Percentiles rank a stretch among this genome's conserved stretches.
These are phyloP conservation scores for Himantopus leucocephalus DNA, from an alignment of 2,113 vertebrate genomes.

Conservation along the genomic window DNA sequence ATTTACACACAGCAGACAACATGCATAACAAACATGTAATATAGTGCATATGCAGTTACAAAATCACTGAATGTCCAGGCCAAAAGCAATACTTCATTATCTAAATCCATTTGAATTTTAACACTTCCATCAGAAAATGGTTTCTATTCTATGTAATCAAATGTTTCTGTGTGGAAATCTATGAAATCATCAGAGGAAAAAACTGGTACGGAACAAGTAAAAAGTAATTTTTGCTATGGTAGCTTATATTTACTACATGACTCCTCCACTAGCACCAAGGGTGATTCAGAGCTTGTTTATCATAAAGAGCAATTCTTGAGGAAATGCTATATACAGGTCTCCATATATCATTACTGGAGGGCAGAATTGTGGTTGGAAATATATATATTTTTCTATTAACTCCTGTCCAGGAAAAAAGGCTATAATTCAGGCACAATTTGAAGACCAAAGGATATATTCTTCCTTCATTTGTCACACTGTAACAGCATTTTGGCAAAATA, in stretches of 20 bases:
- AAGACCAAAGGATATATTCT: neutral
- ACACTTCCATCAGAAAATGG: neutral
- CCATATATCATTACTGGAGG: neutral
- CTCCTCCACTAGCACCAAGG: rapidly evolving
- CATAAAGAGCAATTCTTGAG: neutral
- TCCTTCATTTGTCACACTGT: neutral
- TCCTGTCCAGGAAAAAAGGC: neutral
- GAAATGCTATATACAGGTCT: neutral
- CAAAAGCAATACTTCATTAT: neutral
- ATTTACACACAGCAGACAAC: neutral
- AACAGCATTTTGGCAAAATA: neutral
- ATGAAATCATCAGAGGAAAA: neutral
- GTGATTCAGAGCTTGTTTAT: neutral
- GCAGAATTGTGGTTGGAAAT: neutral
- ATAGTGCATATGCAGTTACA: neutral
- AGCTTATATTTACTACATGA: neutral
- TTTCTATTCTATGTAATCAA: neutral
- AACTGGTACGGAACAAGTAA: rapidly evolving
- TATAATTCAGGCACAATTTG: neutral
- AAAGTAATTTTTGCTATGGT: neutral
- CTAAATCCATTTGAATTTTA: neutral
- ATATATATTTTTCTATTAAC: neutral
- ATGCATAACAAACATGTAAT: neutral
- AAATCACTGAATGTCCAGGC: neutral
- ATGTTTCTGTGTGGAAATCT: neutral